phyloP scores from a whole-genome alignment of 1,140 invertebrate species.

The Penaeus vannamei region DNA sequence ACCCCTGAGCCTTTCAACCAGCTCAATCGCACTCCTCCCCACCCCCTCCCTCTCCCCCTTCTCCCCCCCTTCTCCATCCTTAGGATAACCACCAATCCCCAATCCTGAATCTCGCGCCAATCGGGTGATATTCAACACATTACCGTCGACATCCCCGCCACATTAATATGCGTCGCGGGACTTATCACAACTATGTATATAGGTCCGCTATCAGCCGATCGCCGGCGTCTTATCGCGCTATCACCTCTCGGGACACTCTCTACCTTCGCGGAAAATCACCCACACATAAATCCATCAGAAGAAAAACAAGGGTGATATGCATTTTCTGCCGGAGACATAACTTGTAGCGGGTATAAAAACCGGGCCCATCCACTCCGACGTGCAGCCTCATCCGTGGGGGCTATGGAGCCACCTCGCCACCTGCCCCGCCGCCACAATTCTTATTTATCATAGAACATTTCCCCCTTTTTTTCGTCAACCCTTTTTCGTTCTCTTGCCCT shows the following conservation, averaged over 20 bases:
- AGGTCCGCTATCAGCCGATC: neutral
- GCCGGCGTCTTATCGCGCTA: neutral
- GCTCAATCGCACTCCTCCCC: neutral
- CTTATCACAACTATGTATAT: slow-evolving; percentile 37
- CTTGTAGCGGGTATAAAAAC: slow-evolving; percentile 51
- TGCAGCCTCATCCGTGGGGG: neutral
- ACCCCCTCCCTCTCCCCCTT: neutral
- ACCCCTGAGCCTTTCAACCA: neutral
- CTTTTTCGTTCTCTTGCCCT: neutral
- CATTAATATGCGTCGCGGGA: slow-evolving; percentile 36
- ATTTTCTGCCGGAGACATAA: slow-evolving; percentile 55
- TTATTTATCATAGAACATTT: slow-evolving; percentile 39
- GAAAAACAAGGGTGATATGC: slow-evolving; percentile 61
- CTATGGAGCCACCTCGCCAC: slow-evolving; percentile 19
- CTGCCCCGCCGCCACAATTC: slow-evolving; percentile 31
- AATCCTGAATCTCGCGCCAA: slow-evolving; percentile 27
- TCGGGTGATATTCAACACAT: slow-evolving; percentile 43
- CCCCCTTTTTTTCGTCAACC: too few species aligned
- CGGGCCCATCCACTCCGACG: slow-evolving; percentile 34
- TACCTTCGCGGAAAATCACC: slow-evolving; percentile 40
- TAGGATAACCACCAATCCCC: neutral
- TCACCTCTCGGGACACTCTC: slow-evolving; percentile 6
- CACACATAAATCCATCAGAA: slow-evolving; percentile 53
- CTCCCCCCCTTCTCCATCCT: neutral
- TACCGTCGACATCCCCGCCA: slow-evolving; percentile 20